Evolutionary conservation across 2,113 vertebrate species (phyloP).

Genomic region (Coreoperca whiteheadi): DNA sequence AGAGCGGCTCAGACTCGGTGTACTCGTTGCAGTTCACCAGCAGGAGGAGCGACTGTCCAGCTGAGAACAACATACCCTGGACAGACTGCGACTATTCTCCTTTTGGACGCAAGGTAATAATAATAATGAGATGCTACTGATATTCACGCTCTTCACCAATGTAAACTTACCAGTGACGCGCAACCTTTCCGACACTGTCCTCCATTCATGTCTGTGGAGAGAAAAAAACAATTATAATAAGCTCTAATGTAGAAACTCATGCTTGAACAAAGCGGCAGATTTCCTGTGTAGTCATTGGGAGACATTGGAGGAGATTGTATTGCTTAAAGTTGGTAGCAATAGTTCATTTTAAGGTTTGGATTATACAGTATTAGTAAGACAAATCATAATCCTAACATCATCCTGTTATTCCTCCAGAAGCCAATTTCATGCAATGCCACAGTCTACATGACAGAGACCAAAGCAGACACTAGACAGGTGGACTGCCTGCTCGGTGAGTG

Average conservation of each 20-base stretch:
- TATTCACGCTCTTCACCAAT: not conserved
- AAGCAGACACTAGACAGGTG: constrained; percentile 40
- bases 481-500: constrained; percentile 68
- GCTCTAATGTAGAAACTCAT: not conserved
- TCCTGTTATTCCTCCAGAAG: constrained; percentile 49
- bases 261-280: not conserved
- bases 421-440: constrained; percentile 73
- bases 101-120: constrained; percentile 77
- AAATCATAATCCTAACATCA: not conserved
- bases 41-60: constrained; percentile 84
- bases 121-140: not conserved
- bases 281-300: not conserved
- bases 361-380: not conserved
- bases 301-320: not conserved
- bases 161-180: not conserved
- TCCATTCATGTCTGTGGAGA: not conserved
- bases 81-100: constrained; percentile 86
- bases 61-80: constrained; percentile 82
- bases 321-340: not conserved
- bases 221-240: not conserved
- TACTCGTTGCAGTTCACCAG: constrained; percentile 84
- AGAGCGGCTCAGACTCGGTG: constrained; percentile 64
- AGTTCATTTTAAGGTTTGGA: not conserved
- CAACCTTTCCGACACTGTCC: not conserved
- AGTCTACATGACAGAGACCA: constrained; percentile 56